Evolutionary conservation across 1,140 invertebrate genomes (phyloP), one percentile per base, ranked within the genome.

Genomic region (Brachionus manjavacas): DNA sequence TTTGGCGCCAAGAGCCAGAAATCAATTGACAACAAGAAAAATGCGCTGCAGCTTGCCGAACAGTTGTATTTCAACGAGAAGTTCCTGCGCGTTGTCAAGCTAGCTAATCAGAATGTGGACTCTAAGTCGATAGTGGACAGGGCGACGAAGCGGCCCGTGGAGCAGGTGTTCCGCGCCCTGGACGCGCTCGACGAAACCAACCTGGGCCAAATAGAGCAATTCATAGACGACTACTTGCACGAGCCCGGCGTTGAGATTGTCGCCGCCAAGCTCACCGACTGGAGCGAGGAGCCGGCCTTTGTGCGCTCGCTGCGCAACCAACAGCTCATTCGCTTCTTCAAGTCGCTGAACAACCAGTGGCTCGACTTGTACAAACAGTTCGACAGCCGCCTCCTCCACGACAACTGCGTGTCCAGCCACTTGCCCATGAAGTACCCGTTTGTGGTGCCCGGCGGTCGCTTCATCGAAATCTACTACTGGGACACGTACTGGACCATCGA

Each of bases 401-500:
- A 76, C 8, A 76, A 49, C 11, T 76, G 72, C 28, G 72, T 76
- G 43, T 81, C 79, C 16, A 81, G 79, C 20, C 79, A 81, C 43
- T 43, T 81, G 39, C 79, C 79, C 16, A 81, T 81, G 79, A 81
- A 81, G 41, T 68, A 81, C 23, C 79, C 79, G 41, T 81, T 81
- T 11, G 95, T 98, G 85, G 93, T 97, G 0, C 96, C 96, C 20
- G 96, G 96, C 39, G 95, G 95, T 4, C 90, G 96, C 74, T 98
- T 97, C 88, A 87, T 90, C 64, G 92, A 95, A 12, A 88, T 96
- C 87, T 97, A 96, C 88, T 97, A 97, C 88, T 97, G 95, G 95
- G 95, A 97, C 87, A 95, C 95, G 0, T 97, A 95, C 88, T 97
- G 95, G 95, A 95, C 96, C 49, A 91, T 96, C 52, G 93, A 94